Evolutionary conservation across 2,797 vertebrate genomes (phyloP).

Genomic region (Otus scops): DNA sequence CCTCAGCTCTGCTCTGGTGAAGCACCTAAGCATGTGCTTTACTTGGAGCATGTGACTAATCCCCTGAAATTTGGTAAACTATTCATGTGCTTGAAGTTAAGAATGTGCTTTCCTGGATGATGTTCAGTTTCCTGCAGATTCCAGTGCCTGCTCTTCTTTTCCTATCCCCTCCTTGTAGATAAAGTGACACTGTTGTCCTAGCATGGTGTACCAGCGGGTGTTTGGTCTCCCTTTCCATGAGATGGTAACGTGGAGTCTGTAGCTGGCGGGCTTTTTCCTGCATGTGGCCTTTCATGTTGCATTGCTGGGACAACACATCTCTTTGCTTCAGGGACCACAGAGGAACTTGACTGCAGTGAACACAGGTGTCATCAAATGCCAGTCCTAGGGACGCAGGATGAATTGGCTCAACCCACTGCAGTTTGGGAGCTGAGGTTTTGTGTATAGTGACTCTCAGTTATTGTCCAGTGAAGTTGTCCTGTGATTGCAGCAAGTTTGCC

Average conservation of each 20-base stretch:
- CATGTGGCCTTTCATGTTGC: background rate
- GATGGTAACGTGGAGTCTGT: rapidly evolving
- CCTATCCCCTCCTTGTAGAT: background rate
- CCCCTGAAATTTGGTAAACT: background rate
- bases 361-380: rapidly evolving
- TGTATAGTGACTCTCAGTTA: background rate
- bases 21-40: background rate
- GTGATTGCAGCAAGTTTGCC: background rate
- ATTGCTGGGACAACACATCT: background rate
- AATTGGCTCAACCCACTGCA: background rate
- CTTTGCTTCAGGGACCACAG: background rate
- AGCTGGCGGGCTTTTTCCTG: background rate
- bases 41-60: conserved; percentile 8
- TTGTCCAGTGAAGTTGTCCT: background rate
- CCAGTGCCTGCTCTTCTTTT: background rate
- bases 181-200: background rate
- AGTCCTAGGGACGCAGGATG: background rate
- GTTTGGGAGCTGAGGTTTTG: background rate
- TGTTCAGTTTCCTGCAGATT: background rate
- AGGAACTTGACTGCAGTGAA: background rate
- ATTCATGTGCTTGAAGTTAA: background rate
- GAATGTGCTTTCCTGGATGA: background rate
- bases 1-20: background rate
- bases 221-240: background rate
- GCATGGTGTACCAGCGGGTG: background rate